These are phyloP conservation scores for Argyresthia goedartella DNA, from an alignment of 2,888 invertebrate genomes.

Conservation along the genomic window DNA sequence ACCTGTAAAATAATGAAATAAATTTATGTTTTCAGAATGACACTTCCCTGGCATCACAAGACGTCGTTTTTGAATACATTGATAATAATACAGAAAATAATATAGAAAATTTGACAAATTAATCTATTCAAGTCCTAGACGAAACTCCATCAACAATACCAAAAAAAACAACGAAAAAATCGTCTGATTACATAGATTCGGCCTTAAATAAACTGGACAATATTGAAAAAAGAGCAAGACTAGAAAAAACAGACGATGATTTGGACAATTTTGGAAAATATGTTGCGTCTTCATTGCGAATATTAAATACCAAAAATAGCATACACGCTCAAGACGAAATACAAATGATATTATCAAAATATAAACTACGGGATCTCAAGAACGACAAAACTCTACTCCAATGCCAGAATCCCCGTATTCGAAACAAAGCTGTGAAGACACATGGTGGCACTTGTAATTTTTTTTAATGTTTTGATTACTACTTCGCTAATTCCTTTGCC, in stretches of 20 bases:
- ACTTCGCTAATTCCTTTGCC: not conserved
- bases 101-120: not conserved
- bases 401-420: constrained; percentile 2
- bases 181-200: not conserved
- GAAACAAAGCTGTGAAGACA: not conserved
- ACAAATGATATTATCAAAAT: constrained; percentile 1
- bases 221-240: not conserved
- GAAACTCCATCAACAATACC: not conserved
- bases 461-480: not conserved
- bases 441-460: not conserved
- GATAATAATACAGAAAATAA: not conserved
- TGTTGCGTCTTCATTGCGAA: constrained; percentile 3
- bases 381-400: not conserved
- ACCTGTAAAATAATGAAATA: constrained; percentile 7
- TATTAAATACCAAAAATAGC: no score
- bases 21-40: not conserved
- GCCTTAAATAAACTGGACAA: not conserved
- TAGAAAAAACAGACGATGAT: constrained; percentile 1
- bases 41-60: not conserved
- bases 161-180: not conserved
- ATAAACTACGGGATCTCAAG: not conserved
- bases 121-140: not conserved
- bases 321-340: constrained; percentile 1
- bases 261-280: constrained; percentile 2
- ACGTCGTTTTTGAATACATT: not conserved